Base-by-base conservation (phyloP, 2,888 invertebrate genomes). In the Drosophila pegasa region DNA sequence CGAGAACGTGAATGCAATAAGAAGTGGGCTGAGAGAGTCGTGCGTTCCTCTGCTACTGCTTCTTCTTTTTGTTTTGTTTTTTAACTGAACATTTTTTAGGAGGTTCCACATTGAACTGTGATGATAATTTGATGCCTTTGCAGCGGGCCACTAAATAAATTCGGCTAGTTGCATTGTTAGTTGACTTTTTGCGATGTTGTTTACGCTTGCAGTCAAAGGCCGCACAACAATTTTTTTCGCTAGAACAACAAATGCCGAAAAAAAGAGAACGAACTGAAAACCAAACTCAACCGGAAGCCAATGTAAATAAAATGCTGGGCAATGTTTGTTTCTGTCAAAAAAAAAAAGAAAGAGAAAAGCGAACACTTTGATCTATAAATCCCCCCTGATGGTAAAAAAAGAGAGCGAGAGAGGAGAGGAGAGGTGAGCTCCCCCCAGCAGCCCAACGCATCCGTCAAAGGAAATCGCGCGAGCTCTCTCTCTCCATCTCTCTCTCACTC, bases 311-410 rank as follows among this genome's bases (percentile, higher is more conserved):
- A 85, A 69, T 85, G 88, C 82, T 63, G 63, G 47, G 61, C 71
- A 55, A 82, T 85, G 89, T 85, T 85, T 85, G 85, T 85, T 87
- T 88, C 87, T 87, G 87, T 85, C 89, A 82, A 85, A 78, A 80
- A 85, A 72, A 66, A 52, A 64, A 66, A 52, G 33, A 31, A 51
- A 35, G n/a, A 41, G 20, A 67, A 41, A 66, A 52, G 67, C 64
- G 50, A 83, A 78, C 75, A 87, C 83, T 83, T 83, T 83, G 83
- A 83, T 83, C 88, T 83, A 72, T 67, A 27, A 51, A 57, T 37
- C 38, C 54, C 59, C 72, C 73, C 47, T 54, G 37, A 22, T 38
- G 29, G 35, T 43, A 25, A 27, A 38, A 48, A 31, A 29, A 14
- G 22, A 43, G 5, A 25, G 5, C 3, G 5, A 3, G 25, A 2